These are phyloP conservation scores for Drosophila leonis DNA, from an alignment of 2,888 invertebrate genomes.

Conservation along the genomic window DNA sequence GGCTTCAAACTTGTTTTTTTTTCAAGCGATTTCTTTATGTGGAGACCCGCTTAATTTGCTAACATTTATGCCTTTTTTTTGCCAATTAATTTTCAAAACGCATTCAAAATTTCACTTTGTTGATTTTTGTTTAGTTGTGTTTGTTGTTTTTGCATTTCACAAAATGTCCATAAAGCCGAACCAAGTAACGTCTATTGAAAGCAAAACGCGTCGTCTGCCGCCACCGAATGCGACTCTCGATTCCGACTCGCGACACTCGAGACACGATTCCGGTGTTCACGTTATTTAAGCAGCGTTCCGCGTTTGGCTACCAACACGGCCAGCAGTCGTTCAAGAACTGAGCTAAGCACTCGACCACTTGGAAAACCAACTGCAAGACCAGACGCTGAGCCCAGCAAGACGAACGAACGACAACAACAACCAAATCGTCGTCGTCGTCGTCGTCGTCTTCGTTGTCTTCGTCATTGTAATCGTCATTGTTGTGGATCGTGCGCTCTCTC, in stretches of 20 bases:
- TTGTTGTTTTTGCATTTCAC: constrained; percentile 48
- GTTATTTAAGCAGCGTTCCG: constrained; percentile 43
- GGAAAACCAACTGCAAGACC: constrained; percentile 56
- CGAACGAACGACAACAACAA: constrained; percentile 24
- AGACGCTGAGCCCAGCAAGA: constrained; percentile 33
- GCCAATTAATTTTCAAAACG: constrained; percentile 61
- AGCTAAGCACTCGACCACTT: constrained; percentile 43
- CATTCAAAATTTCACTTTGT: constrained; percentile 63
- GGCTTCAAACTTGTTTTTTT: constrained; percentile 48
- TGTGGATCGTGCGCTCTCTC: constrained; percentile 54
- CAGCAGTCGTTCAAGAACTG: constrained; percentile 81
- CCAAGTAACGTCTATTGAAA: constrained; percentile 55
- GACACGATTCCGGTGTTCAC: constrained; percentile 29
- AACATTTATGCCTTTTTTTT: constrained; percentile 39
- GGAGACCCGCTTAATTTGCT: constrained; percentile 43
- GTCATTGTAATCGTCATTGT: constrained; percentile 43
- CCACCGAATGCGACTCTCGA: constrained; percentile 14
- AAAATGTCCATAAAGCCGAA: constrained; percentile 49
- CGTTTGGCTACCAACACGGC: constrained; percentile 69
- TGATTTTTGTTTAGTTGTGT: constrained; percentile 40
- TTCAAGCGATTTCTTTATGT: constrained; percentile 45
- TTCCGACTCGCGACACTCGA: constrained; percentile 17
- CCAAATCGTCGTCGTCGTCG: constrained; percentile 9
- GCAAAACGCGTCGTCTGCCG: constrained; percentile 44
- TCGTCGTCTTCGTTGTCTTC: constrained; percentile 16